Evolutionary conservation across 2,797 vertebrate species (phyloP).

Genomic region (Anas bernieri): DNA sequence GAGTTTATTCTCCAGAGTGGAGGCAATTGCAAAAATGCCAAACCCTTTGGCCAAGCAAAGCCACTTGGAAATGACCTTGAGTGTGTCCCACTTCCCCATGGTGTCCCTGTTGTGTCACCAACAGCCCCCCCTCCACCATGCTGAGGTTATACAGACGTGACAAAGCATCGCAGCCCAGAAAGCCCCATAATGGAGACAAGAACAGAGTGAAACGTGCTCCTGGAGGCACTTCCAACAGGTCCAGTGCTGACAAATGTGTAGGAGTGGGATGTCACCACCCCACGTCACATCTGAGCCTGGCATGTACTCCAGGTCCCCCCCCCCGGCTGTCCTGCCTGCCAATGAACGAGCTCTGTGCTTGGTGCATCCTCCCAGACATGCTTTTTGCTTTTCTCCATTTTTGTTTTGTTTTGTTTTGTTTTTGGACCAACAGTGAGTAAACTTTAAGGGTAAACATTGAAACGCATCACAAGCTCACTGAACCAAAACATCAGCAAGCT

Average conservation of each 20-base stretch:
- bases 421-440: neutral
- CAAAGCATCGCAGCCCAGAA: neutral
- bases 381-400: neutral
- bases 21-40: neutral
- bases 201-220: neutral
- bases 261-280: fast-evolving
- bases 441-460: neutral
- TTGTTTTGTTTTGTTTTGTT: neutral
- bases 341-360: neutral
- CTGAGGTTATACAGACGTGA: neutral
- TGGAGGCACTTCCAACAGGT: neutral
- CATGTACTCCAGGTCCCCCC: fast-evolving
- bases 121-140: neutral
- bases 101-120: neutral
- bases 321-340: fast-evolving
- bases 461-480: fast-evolving
- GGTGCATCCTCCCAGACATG: fast-evolving
- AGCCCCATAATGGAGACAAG: neutral
- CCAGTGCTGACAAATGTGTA: fast-evolving
- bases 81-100: neutral
- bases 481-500: neutral
- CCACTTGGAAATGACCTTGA: neutral
- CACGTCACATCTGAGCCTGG: fast-evolving
- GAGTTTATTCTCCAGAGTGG: neutral
- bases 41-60: neutral